Evolutionary conservation across 2,113 vertebrate species (phyloP).

Genomic region (Puma concolor): DNA sequence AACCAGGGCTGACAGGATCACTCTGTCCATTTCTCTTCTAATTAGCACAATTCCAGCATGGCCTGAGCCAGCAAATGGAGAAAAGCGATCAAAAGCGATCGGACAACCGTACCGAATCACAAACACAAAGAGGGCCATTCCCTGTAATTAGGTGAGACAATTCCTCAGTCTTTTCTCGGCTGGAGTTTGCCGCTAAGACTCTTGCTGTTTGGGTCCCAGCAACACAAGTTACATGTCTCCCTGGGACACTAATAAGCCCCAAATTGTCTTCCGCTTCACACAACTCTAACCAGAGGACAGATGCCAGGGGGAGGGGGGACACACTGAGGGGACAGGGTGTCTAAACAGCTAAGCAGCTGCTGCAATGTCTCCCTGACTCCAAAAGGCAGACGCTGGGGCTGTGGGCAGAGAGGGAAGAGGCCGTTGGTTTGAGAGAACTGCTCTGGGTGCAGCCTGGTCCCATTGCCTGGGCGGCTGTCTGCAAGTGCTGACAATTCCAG

Average conservation of each 20-base stretch:
- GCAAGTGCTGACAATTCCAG: background rate
- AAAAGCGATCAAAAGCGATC: constrained; percentile 95
- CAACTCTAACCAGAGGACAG: constrained; percentile 85
- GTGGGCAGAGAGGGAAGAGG: background rate
- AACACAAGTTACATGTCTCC: constrained; percentile 93
- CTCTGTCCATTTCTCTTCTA: constrained; percentile 98
- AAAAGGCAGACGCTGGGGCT: background rate
- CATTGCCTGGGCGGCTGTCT: background rate
- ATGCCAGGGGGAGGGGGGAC: constrained; percentile 56
- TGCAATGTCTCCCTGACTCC: background rate
- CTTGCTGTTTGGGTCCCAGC: constrained; percentile 90
- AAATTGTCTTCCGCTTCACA: constrained; percentile 94
- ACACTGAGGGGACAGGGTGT: background rate
- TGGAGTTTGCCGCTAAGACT: constrained; percentile 94
- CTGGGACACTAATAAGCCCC: constrained; percentile 95
- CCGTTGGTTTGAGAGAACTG: background rate
- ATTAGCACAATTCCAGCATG: constrained; percentile 97
- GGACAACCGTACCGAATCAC: constrained; percentile 96
- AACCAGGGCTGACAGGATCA: constrained; percentile 98
- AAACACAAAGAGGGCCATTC: constrained; percentile 96
- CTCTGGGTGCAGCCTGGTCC: background rate
- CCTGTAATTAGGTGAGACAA: constrained; percentile 97
- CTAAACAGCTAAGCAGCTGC: constrained; percentile 33
- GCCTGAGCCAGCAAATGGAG: constrained; percentile 91
- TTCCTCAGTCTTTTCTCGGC: constrained; percentile 95